Evolutionary conservation across 1,140 invertebrate genomes (phyloP), one percentile per base, ranked within the genome.

Genomic region (Microplitis demolitor): DNA sequence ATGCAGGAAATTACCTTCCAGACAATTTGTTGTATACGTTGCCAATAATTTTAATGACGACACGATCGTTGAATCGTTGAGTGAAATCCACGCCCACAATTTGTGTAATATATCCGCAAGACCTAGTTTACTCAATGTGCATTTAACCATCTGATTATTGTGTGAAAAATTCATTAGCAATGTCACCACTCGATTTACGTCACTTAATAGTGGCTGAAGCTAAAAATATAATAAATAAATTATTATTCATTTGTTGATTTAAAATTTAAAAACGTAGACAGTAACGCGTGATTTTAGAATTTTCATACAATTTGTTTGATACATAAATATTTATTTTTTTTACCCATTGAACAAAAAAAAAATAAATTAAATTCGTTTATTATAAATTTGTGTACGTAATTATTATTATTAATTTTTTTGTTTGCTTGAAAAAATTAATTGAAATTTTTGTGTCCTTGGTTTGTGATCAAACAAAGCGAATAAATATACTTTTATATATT

Each of bases 91-190:
- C 16, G 79, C 78, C 89, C 89, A 90, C 24, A 90, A 74, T 79
- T 90, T 90, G 69, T 90, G 89, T 5, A 89, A 61, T 4, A 87
- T 73, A 77, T 90, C 89, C 5, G 89, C 84, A 13, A 90, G 78
- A 39, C 88, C 88, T 34, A 81, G 76, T 62, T 82, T 77, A 0
- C 83, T 82, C 4, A 87, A 79, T 53, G 76, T 77, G 54, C 77
- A 74, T 73, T 90, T 90, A 2, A 86, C 85, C 14, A 77, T 53
- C 16, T 58, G 69, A 74, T 81, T 79, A 35, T 82, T 80, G 14
- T 84, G 80, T 78, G 89, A 81, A 67, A 90, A 90, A 79, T 90
- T 90, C 63, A 88, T 89, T 45, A 89, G 63, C 6, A 90, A 76
- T 54, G 82, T 78, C 13, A 90, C 79, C n/a, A 88, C 78, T 54